Conservation (phyloP, 2,113 vertebrate genomes). For the Corythaixoides concolor region DNA sequence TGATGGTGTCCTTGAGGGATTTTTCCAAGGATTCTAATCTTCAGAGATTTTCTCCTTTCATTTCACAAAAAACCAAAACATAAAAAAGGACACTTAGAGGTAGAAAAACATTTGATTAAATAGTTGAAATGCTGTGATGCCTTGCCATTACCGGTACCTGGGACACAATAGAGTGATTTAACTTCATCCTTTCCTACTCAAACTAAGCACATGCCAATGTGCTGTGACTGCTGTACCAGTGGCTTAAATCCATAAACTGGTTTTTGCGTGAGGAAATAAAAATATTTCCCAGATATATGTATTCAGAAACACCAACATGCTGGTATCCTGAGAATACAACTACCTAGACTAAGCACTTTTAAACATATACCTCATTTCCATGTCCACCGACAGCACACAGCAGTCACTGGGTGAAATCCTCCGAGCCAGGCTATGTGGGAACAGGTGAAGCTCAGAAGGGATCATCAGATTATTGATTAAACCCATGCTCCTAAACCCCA, state of each 20-base stretch:
- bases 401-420: neutral
- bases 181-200: neutral
- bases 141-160: neutral
- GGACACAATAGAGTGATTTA: neutral
- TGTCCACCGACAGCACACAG: neutral
- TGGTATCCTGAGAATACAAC: neutral
- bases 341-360: neutral
- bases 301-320: neutral
- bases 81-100: neutral
- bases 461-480: neutral
- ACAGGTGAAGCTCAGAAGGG: neutral
- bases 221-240: neutral
- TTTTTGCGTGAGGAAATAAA: neutral
- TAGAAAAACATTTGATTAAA: neutral
- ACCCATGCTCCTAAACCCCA: neutral
- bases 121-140: neutral
- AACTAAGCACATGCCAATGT: neutral
- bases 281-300: neutral
- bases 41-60: neutral
- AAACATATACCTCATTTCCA: neutral
- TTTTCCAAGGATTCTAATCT: neutral
- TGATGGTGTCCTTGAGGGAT: neutral
- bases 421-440: accelerated
- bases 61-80: neutral
- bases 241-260: neutral